Conservation (phyloP, 2,797 vertebrate species). For the Peromyscus nudipes region DNA sequence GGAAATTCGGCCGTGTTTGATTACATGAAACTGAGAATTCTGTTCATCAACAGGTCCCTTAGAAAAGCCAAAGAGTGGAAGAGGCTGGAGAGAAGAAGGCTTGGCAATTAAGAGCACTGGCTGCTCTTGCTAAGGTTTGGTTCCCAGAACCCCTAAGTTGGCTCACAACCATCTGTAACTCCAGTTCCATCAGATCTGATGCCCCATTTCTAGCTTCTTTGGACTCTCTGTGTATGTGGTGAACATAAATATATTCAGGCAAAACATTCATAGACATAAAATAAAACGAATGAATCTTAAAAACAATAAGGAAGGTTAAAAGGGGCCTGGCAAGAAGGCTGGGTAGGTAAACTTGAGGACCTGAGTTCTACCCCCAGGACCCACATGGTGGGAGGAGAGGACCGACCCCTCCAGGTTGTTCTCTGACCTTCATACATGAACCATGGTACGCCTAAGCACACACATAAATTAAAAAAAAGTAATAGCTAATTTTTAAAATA, state of each 20-base stretch:
- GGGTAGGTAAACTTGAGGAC: neutral
- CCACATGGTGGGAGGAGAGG: neutral
- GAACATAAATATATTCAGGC: neutral
- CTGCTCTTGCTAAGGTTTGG: neutral
- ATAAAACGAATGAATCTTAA: neutral
- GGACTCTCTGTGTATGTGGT: too few species aligned
- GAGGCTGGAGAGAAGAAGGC: neutral
- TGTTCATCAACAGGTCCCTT: neutral
- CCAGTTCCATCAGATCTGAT: neutral
- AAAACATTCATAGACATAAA: neutral
- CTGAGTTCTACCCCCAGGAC: neutral
- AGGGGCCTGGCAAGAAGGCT: neutral
- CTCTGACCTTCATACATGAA: neutral
- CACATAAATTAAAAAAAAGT: neutral
- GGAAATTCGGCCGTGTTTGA: neutral
- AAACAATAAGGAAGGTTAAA: neutral
- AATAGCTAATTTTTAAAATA: neutral
- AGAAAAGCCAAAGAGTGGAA: neutral
- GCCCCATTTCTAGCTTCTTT: neutral
- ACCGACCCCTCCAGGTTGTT: too few species aligned
- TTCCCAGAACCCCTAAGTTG: neutral
- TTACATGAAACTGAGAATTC: conserved; percentile 23
- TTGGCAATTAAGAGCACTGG: too few species aligned
- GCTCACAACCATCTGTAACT: neutral
- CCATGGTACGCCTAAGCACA: neutral